Evolutionary conservation across 2,888 invertebrate species (phyloP).

Genomic region (Mesorhabditis sp.): DNA sequence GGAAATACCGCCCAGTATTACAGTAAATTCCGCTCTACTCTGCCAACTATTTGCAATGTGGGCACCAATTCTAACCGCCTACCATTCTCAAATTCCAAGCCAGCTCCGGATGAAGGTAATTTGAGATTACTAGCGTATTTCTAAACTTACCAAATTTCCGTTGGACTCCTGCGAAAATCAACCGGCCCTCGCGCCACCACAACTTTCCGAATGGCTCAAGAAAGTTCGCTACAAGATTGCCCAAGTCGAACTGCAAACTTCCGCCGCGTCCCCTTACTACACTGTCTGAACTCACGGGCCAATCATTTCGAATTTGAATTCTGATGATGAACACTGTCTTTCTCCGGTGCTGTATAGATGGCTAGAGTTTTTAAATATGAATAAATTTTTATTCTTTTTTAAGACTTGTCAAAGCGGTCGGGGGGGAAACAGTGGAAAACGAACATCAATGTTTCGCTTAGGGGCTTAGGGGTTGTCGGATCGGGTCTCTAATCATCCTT

Average conservation of each 20-base stretch:
- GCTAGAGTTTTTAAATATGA: no score
- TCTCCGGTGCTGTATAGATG: no score
- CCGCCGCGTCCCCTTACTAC: slow-evolving; percentile 84
- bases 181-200: slow-evolving; percentile 64
- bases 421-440: no score
- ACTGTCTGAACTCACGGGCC: slow-evolving; percentile 36
- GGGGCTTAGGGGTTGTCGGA: no score
- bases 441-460: no score
- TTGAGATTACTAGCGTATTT: neutral
- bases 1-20: neutral
- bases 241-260: slow-evolving; percentile 88
- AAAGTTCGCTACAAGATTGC: slow-evolving; percentile 95
- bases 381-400: no score
- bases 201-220: slow-evolving; percentile 72
- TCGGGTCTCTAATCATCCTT: no score
- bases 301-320: no score
- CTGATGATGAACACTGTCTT: no score
- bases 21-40: slow-evolving; percentile 39
- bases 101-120: slow-evolving; percentile 40
- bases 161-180: slow-evolving; percentile 83
- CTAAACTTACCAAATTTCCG: neutral
- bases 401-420: no score
- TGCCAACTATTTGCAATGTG: slow-evolving; percentile 74
- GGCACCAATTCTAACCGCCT: slow-evolving; percentile 91
- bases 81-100: slow-evolving; percentile 71